A percentile compares a stretch with the other conserved stretches of the same genome.
phyloP scores from a whole-genome alignment of 2,888 invertebrate species.

The Drosophila dives region DNA sequence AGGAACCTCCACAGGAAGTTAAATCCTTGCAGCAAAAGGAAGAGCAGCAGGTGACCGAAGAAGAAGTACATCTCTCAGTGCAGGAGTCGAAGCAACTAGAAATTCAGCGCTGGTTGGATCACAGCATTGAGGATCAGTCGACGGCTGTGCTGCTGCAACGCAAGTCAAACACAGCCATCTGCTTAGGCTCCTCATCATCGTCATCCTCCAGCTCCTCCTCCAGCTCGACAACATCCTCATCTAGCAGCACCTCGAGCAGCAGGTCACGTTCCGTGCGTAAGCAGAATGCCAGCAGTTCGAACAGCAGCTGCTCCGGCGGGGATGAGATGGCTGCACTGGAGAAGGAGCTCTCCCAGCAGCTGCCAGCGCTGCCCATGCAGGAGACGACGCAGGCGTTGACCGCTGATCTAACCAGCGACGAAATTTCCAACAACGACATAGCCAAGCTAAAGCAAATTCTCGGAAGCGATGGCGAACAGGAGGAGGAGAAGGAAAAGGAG shows the following conservation, averaged over 20 bases:
- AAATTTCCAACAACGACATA: conserved; percentile 69
- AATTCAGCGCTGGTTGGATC: conserved; percentile 62
- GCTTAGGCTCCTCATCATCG: conserved; percentile 17
- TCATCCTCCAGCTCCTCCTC: conserved; percentile 30
- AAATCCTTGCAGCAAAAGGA: neutral
- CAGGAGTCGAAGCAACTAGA: conserved; percentile 48
- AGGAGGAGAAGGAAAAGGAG: conserved; percentile 9
- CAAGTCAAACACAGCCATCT: conserved; percentile 1
- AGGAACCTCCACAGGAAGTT: neutral
- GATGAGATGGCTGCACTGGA: conserved; percentile 80
- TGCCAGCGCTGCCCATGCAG: conserved; percentile 1
- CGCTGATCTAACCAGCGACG: neutral
- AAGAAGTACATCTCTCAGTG: neutral
- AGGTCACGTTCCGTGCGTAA: conserved; percentile 11
- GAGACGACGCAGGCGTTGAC: conserved; percentile 8
- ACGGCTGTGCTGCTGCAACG: neutral
- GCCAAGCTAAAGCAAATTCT: conserved; percentile 81
- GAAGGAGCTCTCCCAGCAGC: conserved; percentile 74
- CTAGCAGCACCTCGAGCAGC: conserved; percentile 41
- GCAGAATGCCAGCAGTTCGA: conserved; percentile 22
- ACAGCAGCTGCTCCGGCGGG: conserved; percentile 52
- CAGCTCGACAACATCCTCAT: conserved; percentile 40
- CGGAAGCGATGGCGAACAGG: conserved; percentile 73
- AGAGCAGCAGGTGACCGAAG: neutral
- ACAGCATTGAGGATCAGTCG: conserved; percentile 30